A percentile compares a stretch with the other conserved stretches of the same genome.
Evolutionary conservation across 2,888 invertebrate genomes (phyloP).

Genomic region (Exocentrus adspersus): DNA sequence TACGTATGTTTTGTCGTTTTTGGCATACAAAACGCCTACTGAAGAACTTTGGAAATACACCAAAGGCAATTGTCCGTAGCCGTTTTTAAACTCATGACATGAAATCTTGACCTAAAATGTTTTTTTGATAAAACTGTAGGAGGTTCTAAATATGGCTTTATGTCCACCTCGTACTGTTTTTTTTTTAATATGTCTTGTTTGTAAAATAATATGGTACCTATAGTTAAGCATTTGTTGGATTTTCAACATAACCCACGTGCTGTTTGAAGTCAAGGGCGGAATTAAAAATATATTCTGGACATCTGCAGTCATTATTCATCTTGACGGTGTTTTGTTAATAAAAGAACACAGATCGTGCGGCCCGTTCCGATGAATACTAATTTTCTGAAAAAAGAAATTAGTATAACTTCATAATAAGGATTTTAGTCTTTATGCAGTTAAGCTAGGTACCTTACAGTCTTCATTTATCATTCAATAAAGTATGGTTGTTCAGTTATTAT

Average conservation of each 20-base stretch:
- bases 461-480: too few relatives aligned
- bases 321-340: constrained; percentile 4
- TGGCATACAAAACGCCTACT: not conserved
- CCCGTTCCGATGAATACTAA: too few relatives aligned
- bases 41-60: not conserved
- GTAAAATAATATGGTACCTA: not conserved
- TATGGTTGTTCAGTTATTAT: too few relatives aligned
- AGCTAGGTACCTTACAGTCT: too few relatives aligned
- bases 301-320: not conserved
- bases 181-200: not conserved
- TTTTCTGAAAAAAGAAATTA: too few relatives aligned
- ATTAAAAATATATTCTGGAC: constrained; percentile 6
- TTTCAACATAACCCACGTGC: constrained; percentile 12
- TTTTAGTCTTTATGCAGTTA: too few relatives aligned
- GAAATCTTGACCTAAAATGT: constrained; percentile 3
- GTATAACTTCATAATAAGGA: too few relatives aligned
- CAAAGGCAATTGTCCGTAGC: not conserved
- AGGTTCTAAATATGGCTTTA: not conserved
- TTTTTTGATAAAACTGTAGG: not conserved
- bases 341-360: constrained; percentile 3
- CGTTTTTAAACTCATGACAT: not conserved
- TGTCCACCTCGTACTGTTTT: not conserved
- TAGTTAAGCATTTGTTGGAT: not conserved
- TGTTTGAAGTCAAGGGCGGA: not conserved
- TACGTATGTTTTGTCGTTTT: too few relatives aligned